Conservation (phyloP, 1,140 invertebrate genomes). For the silkworm (Bombyx mori) region DNA sequence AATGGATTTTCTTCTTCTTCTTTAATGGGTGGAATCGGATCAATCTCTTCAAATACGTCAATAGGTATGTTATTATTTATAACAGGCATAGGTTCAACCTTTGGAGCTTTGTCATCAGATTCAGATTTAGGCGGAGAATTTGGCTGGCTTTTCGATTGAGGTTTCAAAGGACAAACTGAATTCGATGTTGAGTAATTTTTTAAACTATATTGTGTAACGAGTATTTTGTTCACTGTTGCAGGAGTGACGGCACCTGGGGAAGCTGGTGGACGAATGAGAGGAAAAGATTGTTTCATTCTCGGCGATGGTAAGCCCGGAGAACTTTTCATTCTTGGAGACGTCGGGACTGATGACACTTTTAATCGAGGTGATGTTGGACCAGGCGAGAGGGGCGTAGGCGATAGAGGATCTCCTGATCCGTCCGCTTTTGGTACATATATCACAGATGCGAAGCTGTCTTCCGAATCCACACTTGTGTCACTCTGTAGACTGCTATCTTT, state of each 20-base stretch:
- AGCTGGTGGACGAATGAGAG: constrained; percentile 72
- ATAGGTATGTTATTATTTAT: constrained; percentile 38
- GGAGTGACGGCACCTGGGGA: constrained; percentile 70
- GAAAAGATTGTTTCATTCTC: constrained; percentile 74
- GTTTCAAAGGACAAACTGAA: constrained; percentile 34
- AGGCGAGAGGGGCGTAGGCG: constrained; percentile 72
- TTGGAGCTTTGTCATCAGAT: constrained; percentile 44
- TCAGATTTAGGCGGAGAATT: constrained; percentile 65
- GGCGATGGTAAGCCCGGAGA: constrained; percentile 75
- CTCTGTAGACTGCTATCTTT: constrained; percentile 94
- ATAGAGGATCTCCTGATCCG: constrained; percentile 72
- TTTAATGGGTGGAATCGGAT: constrained; percentile 56
- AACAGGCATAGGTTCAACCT: constrained; percentile 30
- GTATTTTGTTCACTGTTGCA: constrained; percentile 60
- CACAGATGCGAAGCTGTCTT: constrained; percentile 92
- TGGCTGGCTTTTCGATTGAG: constrained; percentile 65
- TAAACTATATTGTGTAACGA: constrained; percentile 59
- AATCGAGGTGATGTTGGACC: constrained; percentile 75
- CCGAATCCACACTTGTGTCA: constrained; percentile 93
- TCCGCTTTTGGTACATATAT: constrained; percentile 84
- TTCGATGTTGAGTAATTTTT: constrained; percentile 57
- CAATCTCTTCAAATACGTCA: constrained; percentile 52
- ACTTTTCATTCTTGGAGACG: constrained; percentile 76
- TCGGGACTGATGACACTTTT: constrained; percentile 78
- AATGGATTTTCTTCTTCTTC: constrained; percentile 55